Evolutionary conservation across 2,888 invertebrate genomes (phyloP).

Genomic region (Eudasyphora cyanicolor): DNA sequence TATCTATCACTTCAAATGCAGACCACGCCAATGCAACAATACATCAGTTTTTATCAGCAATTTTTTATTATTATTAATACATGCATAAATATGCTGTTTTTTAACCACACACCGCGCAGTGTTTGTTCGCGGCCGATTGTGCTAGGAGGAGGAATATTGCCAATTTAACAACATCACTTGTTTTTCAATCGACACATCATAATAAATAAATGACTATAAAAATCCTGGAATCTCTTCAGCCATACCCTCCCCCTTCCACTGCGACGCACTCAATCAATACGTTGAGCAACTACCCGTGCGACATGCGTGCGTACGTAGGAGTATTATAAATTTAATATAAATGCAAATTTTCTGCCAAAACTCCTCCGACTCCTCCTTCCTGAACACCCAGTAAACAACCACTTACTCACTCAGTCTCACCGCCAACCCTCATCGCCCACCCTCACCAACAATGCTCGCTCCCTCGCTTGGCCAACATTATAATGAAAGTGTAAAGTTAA

Average conservation of each 20-base stretch:
- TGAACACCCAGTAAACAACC: no score
- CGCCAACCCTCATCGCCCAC: no score
- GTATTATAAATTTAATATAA: slow-evolving; percentile 65
- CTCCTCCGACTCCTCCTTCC: no score
- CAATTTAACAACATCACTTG: slow-evolving; percentile 51
- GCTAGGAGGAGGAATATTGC: slow-evolving; percentile 10
- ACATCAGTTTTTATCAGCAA: slow-evolving; percentile 38
- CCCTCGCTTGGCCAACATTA: background rate
- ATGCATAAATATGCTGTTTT: slow-evolving; percentile 52
- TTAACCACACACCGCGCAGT: background rate
- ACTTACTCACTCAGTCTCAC: no score
- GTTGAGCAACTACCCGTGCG: no score
- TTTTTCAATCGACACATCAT: slow-evolving; percentile 63
- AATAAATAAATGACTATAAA: slow-evolving; percentile 61
- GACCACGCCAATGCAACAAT: no score
- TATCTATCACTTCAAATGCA: slow-evolving; percentile 63
- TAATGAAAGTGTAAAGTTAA: slow-evolving; percentile 63
- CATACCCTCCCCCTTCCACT: background rate
- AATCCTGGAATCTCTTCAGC: slow-evolving; percentile 25
- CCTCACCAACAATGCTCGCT: no score
- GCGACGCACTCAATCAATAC: slow-evolving; percentile 18
- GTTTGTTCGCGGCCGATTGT: background rate
- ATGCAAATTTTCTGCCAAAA: slow-evolving; percentile 59
- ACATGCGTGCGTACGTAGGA: slow-evolving; percentile 6
- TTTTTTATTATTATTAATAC: slow-evolving; percentile 39